phyloP scores from a whole-genome alignment of 64 coral and sea anemone species.

The Pocillopora verrucosa region DNA sequence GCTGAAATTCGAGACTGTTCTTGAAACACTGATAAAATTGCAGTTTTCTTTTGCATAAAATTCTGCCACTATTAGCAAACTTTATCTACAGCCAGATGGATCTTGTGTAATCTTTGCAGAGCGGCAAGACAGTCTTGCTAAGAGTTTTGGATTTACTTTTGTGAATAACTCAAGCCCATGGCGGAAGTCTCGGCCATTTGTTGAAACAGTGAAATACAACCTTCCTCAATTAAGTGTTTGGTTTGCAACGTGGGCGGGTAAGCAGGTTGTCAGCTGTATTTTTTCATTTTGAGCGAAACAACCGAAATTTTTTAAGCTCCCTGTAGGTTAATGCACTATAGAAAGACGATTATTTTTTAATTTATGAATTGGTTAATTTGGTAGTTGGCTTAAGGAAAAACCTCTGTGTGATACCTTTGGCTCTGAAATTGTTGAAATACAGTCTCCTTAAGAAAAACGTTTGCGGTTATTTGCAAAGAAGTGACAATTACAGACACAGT shows the following conservation, averaged over 20 bases:
- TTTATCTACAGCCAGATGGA: neutral
- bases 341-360: neutral
- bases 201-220: conserved; percentile 16
- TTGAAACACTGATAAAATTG: too few relatives aligned
- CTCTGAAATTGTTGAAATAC: neutral
- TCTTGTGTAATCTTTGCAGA: neutral
- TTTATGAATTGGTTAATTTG: neutral
- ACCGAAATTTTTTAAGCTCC: neutral
- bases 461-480: neutral
- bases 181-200: conserved; percentile 29
- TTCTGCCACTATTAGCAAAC: neutral
- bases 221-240: neutral
- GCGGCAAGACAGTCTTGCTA: neutral
- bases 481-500: neutral
- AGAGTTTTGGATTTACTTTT: conserved; percentile 26
- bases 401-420: neutral
- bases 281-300: neutral
- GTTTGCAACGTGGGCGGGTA: neutral
- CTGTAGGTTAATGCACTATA: neutral
- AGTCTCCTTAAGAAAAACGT: neutral
- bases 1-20: too few relatives aligned
- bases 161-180: neutral
- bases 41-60: neutral
- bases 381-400: neutral
- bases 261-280: neutral